A percentile compares a stretch with the other conserved stretches of the same genome.
Evolutionary conservation across 2,888 invertebrate species (phyloP).

Genomic region (Endotricha flammealis): DNA sequence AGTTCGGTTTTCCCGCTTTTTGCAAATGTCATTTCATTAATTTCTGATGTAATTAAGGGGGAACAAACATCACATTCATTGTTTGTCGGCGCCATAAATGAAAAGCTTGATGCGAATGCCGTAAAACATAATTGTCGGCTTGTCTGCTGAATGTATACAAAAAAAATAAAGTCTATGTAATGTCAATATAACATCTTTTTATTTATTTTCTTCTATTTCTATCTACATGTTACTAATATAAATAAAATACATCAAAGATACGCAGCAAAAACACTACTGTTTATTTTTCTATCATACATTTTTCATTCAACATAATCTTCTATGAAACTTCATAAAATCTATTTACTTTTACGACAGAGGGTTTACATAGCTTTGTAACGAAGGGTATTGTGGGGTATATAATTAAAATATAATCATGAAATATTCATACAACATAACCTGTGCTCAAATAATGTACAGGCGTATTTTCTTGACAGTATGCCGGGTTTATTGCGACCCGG

Average conservation of each 20-base stretch:
- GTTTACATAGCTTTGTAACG: constrained; percentile 4
- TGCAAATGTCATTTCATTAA: constrained; percentile 69
- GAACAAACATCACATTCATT: constrained; percentile 38
- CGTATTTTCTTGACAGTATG: constrained; percentile 3
- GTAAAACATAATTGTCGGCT: background rate
- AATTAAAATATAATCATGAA: constrained; percentile 22
- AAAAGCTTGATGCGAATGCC: too few species aligned
- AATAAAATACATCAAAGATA: too few species aligned
- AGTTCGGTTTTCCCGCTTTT: constrained; percentile 40
- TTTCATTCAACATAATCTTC: too few species aligned
- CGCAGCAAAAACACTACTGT: too few species aligned
- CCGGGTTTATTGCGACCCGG: constrained; percentile 8
- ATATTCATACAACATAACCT: constrained; percentile 24
- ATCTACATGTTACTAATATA: too few species aligned
- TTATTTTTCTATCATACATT: too few species aligned
- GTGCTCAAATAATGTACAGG: constrained; percentile 8
- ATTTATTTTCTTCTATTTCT: too few species aligned
- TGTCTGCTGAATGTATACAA: too few species aligned
- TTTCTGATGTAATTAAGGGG: constrained; percentile 56
- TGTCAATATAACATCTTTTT: too few species aligned
- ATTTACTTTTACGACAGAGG: background rate
- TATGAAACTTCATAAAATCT: too few species aligned
- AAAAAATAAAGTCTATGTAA: too few species aligned
- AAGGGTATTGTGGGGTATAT: background rate
- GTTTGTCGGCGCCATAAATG: constrained; percentile 13